Base-by-base conservation (phyloP, 92 coral and sea anemone genomes). In the Zoanthus gigantus region DNA sequence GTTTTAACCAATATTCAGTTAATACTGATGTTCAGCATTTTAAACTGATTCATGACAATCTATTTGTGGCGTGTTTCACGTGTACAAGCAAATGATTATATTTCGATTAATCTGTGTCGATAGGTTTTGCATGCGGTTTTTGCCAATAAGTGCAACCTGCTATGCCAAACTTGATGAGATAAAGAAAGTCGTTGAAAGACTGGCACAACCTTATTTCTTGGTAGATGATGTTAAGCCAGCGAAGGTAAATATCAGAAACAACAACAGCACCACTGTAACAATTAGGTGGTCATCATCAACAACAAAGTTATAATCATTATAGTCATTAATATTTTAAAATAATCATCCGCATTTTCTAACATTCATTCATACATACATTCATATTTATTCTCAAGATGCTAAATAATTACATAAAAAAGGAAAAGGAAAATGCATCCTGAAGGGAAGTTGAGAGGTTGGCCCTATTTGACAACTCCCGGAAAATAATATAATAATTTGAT, bases 111-210 rank as follows among this genome's bases (percentile, higher is more conserved):
- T 6, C 16, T 69, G 11, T 34, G 9, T 69, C 29, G 44, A 9
- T 90, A 97, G 99, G 76, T 85, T 88, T 87, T 97, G 98, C 82
- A 69, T 89, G 88, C 89, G 99, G 42, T 90, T 95, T 84, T 88
- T 97, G 58, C 99, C 99, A 9, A 79, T 97, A 46, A 85, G 92
- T 74, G 90, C 81, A 1, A 90, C 94, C 66, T 97, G 99, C 74
- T 85, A 92, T 85, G 99, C 99, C 61, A 92, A 78, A 72, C 87
- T 84, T 45, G 95, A 95, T 56, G 93, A 93, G 45, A 95, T 97
- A 30, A 92, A 89, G 72, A 89, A 83, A 60, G 88, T 92, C 82
- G 97, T 93, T 9, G 76, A 79, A 52, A 80, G 83, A 67, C 63
- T 92, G 84, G 93, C 94, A 71, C 84, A 93, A 42, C 90, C 95